Evolutionary conservation across 2,113 vertebrate genomes (phyloP).

Genomic region (cat (Felis catus)): F.catus_Fca126_mat1.0 CM031420.1:60195501-60196000

Average conservation of each 20-base stretch:
- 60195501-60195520: not conserved
- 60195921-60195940: not conserved
- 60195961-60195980: not conserved
- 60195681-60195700: not conserved
- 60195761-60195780: conserved; percentile 48
- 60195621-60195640: conserved; percentile 39
- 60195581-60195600: conserved; percentile 17
- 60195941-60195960: not conserved
- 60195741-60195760: not conserved
- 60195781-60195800: conserved; percentile 36
- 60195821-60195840: conserved; percentile 33
- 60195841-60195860: conserved; percentile 8
- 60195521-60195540: not conserved
- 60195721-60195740: conserved; percentile 58
- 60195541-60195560: not conserved
- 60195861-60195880: conserved; percentile 14
- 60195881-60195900: not conserved
- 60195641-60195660: conserved; percentile 48
- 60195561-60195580: not conserved
- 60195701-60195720: conserved; percentile 1
- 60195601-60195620: conserved; percentile 15
- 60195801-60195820: conserved; percentile 41
- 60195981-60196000: not conserved
- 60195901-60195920: not conserved
- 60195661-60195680: conserved; percentile 41